Base-by-base conservation (phyloP, 37 sponge, comb jelly and placozoan species). In the Geodia barretti region DNA sequence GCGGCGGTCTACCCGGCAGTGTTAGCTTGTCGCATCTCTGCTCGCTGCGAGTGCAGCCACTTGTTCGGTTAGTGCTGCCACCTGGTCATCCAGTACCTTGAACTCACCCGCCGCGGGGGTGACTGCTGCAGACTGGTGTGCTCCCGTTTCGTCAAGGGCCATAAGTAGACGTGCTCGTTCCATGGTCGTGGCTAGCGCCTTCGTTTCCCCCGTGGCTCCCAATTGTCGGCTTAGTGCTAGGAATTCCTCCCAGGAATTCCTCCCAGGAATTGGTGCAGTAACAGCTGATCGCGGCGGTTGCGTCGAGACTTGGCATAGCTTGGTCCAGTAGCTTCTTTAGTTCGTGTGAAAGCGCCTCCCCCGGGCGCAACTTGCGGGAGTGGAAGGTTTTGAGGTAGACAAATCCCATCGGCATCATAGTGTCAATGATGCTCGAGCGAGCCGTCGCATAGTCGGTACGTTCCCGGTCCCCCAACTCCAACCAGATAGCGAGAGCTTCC, bases 271-370 rank as follows among this genome's bases (percentile, higher is more conserved):
- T 83, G 89, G 60, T 89, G 89, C 17, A 89, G 61, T 21, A 88
- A 34, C 8, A 86, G 66, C 59, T 82, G 83, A 24, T 78, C 66
- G 33, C 62, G 62, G 83, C 75, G 25, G 23, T 63, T 36, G 35
- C 60, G 17, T 69, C 83, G n/a, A 88, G 20, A 29, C 32, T 74
- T 70, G 89, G 83, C 89, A 88, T 88, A 8, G 83, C 89, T 76
- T 88, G 83, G 23, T 80, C 73, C 54, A 88, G 78, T 9, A 76
- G 72, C 37, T 77, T 35, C 71, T 88, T 83, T 31, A 82, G 70
- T 3, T 80, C 64, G 42, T 82, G 77, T 8, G 83, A 64, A 3
- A 88, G n/a, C 29, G 89, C 30, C 62, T 83, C 89, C 2, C 73
- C 78, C 3, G 83, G 78, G 1, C 47, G 63, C 54, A 88, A 30